Conservation (phyloP, 1,140 invertebrate genomes). For the Aphis craccivora region DNA sequence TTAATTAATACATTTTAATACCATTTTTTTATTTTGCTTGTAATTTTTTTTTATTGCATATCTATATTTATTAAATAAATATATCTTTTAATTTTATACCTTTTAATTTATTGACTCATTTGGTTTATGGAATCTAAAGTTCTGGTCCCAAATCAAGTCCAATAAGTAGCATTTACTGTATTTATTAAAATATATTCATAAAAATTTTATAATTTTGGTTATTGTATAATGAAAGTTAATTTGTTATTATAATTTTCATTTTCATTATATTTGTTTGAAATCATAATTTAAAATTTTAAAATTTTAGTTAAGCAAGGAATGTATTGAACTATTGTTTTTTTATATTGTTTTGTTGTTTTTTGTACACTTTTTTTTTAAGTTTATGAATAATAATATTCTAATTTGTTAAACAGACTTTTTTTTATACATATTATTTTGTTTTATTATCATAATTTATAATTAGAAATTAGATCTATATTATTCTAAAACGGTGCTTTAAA, state of each 20-base stretch:
- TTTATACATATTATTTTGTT: slow-evolving; percentile 4
- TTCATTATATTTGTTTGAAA: not conserved
- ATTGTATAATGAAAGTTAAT: not conserved
- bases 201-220: not conserved
- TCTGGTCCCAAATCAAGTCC: not conserved
- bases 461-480: not conserved
- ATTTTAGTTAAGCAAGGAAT: not conserved
- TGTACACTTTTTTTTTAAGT: not conserved
- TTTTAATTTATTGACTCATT: not conserved
- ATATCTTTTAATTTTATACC: not conserved
- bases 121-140: not conserved
- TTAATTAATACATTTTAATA: not conserved
- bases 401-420: slow-evolving; percentile 30
- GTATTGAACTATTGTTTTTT: not conserved
- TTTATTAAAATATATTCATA: not conserved
- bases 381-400: slow-evolving; percentile 13
- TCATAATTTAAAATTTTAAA: not conserved
- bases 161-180: not conserved
- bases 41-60: not conserved
- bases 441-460: not conserved
- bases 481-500: slow-evolving; percentile 40
- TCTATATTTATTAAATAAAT: not conserved
- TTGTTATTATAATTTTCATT: not conserved
- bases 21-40: not conserved
- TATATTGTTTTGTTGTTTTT: slow-evolving; percentile 22